phyloP scores from a whole-genome alignment of 2,113 vertebrate genomes.

The Reinhardtius hippoglossoides region DNA sequence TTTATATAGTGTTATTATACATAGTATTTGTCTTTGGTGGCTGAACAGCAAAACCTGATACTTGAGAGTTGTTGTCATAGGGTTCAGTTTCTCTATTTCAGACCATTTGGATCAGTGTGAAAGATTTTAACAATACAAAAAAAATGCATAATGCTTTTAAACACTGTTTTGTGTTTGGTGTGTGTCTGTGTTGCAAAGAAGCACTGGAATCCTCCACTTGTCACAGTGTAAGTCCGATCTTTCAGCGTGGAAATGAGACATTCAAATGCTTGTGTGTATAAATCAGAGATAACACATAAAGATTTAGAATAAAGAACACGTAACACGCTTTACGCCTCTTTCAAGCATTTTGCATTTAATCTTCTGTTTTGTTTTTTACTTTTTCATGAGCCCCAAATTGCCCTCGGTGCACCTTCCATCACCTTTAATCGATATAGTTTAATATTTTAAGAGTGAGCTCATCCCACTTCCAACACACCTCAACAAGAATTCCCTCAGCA shows the following conservation, averaged over 20 bases:
- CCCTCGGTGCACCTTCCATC: not conserved
- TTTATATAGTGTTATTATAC: not conserved
- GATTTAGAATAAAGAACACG: not conserved
- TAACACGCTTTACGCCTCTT: too few relatives aligned
- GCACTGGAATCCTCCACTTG: not conserved
- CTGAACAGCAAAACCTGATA: not conserved
- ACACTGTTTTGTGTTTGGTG: not conserved
- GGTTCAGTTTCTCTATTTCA: not conserved
- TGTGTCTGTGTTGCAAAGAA: not conserved
- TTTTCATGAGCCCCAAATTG: not conserved
- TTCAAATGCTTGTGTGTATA: not conserved
- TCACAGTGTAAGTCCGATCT: not conserved
- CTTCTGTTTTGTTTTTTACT: not conserved
- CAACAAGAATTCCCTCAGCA: slow-evolving; percentile 25
- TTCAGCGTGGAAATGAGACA: not conserved
- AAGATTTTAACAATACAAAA: not conserved
- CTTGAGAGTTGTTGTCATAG: not conserved
- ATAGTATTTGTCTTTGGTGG: not conserved
- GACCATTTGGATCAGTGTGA: not conserved
- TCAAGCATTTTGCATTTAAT: not conserved
- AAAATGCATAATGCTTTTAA: not conserved
- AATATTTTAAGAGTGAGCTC: slow-evolving; percentile 16
- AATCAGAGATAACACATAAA: not conserved
- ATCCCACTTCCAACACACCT: slow-evolving; percentile 40
- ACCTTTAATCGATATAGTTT: not conserved